Evolutionary conservation across 1,140 invertebrate genomes (phyloP), one percentile per base, ranked within the genome.

Genomic region (Psix sp.): DNA sequence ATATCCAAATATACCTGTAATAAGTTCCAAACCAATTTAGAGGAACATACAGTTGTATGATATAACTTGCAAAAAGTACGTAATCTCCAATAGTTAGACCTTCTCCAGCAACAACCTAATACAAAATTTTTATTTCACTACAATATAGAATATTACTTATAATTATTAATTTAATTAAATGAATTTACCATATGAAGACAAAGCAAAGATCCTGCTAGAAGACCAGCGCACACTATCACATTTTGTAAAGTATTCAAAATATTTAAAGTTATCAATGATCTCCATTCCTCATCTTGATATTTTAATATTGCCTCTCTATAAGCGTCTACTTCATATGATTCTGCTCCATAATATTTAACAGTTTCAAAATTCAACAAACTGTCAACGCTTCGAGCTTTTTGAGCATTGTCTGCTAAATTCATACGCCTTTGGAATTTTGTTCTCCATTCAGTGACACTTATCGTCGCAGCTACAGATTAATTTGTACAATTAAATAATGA

Each of bases 1-100:
- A 56, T 33, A 40, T 13, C 18, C n/a, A 29, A 14, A 31, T 16
- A 49, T 84, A 95, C 94, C 96, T 93, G 80, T 99, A 99, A 84
- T 97, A 98, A n/a, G 97, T 98, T 11, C 97, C 98, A 83, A 99
- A 96, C 93, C 94, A 99, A 87, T 99, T 99, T 1, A 99, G 86
- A 0, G 97, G 97, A 14, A 94, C 93, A 81, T 98, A 98, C n/a
- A 99, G 85, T 82, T 99, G 97, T 40, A 96, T 91, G n/a, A 99
- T 94, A 78, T 99, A 98, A 11, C 94, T 94, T 0, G 94, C 93
- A 86, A 98, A 99, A 0, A 99, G 88, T 3, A 98, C 95, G 86
- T 98, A 99, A 79, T 98, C 96, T 54, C 98, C 97, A 24, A 97
- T 92, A 0, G 94, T 96, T 11, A 98, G 86, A 5, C 89, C 88